Conservation (phyloP, 1,140 invertebrate genomes). For the Metaphire vulgaris region DNA sequence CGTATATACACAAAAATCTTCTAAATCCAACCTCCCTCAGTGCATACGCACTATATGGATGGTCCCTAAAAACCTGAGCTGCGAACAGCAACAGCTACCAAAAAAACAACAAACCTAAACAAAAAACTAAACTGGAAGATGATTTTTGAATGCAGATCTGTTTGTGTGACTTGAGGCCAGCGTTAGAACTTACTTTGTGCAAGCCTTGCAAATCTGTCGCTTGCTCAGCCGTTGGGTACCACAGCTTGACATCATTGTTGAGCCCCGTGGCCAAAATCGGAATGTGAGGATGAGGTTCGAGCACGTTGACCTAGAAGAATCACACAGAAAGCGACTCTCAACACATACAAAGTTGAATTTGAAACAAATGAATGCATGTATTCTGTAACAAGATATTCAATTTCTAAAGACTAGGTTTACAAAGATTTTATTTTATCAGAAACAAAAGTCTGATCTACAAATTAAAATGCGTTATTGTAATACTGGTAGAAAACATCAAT, state of each 20-base stretch:
- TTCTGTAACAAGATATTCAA: too few relatives aligned
- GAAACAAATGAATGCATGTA: too few relatives aligned
- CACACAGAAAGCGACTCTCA: not conserved
- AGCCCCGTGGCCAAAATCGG: conserved; percentile 83
- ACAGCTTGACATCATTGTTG: conserved; percentile 87
- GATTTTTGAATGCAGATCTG: not conserved
- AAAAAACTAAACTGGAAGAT: not conserved
- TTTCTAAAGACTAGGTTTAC: too few relatives aligned
- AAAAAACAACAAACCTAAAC: not conserved
- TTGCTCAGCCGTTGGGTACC: conserved; percentile 67
- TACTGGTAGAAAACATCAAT: too few relatives aligned
- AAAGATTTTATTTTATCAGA: too few relatives aligned
- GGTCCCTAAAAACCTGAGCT: not conserved
- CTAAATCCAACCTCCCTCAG: too few relatives aligned
- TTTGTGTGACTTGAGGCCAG: not conserved
- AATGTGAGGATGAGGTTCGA: conserved; percentile 80
- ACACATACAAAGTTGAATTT: too few relatives aligned
- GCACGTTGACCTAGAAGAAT: conserved; percentile 70
- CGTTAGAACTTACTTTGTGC: conserved; percentile 49
- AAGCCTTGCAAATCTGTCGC: conserved; percentile 56
- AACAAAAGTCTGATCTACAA: too few relatives aligned
- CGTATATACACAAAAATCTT: too few relatives aligned
- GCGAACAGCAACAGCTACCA: not conserved
- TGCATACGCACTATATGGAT: too few relatives aligned
- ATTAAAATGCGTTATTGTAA: too few relatives aligned